A percentile compares a stretch with the other conserved stretches of the same genome.
Conservation (phyloP, 2,797 vertebrate species). For the Poecile montanus region DNA sequence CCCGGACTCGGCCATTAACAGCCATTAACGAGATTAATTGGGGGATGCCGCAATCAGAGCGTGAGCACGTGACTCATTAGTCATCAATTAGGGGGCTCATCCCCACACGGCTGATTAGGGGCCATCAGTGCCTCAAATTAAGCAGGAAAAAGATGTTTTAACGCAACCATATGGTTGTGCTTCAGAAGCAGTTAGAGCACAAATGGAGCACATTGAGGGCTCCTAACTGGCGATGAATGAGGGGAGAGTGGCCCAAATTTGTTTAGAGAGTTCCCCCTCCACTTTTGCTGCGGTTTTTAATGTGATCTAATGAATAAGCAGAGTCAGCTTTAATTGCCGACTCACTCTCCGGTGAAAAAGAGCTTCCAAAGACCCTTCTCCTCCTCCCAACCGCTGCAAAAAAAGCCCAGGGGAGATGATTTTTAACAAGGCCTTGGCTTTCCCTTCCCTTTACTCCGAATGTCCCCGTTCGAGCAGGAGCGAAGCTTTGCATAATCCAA, state of each 20-base stretch:
- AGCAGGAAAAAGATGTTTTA: constrained; percentile 71
- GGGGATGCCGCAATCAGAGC: background rate
- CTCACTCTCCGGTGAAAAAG: background rate
- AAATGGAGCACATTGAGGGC: constrained; percentile 50
- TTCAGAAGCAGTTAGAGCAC: constrained; percentile 71
- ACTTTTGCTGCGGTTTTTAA: constrained; percentile 18
- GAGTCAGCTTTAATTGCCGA: constrained; percentile 54
- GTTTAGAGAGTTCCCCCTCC: constrained; percentile 34
- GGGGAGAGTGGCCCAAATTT: constrained; percentile 51
- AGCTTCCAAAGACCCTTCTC: background rate
- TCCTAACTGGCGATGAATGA: constrained; percentile 43
- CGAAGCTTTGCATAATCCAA: background rate
- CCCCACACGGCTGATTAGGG: constrained; percentile 68
- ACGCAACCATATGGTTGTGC: constrained; percentile 72
- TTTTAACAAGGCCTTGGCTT: background rate
- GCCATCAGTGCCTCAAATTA: constrained; percentile 78
- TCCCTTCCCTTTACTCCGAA: background rate
- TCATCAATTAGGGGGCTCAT: constrained; percentile 68
- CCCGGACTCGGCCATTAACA: background rate
- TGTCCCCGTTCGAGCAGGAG: background rate
- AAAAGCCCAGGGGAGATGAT: background rate
- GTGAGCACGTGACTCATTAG: constrained; percentile 53
- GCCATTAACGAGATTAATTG: constrained; percentile 68
- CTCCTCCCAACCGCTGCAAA: background rate
- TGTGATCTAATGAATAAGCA: constrained; percentile 53